phyloP scores from a whole-genome alignment of 2,113 vertebrate species.

The Lagopus muta region DNA sequence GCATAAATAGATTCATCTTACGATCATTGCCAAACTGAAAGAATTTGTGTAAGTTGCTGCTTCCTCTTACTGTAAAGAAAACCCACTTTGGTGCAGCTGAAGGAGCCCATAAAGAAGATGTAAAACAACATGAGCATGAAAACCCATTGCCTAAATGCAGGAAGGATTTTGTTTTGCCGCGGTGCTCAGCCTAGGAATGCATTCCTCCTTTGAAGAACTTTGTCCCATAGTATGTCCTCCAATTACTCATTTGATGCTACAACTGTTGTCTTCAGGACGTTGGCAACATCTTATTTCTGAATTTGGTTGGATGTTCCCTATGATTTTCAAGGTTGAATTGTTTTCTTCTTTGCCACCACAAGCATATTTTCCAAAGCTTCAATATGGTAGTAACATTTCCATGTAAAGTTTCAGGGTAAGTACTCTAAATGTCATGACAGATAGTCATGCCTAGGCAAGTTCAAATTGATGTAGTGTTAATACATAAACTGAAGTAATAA shows the following conservation, averaged over 20 bases:
- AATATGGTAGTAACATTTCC: not conserved
- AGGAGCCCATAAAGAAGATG: not conserved
- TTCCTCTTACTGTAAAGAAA: not conserved
- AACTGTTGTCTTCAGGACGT: not conserved
- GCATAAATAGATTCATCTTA: not conserved
- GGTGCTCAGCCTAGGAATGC: not conserved
- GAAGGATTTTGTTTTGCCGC: not conserved
- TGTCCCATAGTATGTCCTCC: not conserved
- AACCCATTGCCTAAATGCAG: fast-evolving
- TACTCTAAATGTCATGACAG: not conserved
- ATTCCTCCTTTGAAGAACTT: fast-evolving
- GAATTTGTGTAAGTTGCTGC: not conserved
- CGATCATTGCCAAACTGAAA: not conserved
- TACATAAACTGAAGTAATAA: not conserved
- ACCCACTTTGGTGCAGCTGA: not conserved
- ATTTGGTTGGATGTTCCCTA: not conserved
- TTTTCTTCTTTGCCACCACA: not conserved
- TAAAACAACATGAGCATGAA: not conserved
- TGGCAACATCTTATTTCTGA: no score
- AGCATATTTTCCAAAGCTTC: not conserved
- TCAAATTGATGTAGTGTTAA: not conserved
- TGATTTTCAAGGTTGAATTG: not conserved
- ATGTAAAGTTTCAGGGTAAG: not conserved
- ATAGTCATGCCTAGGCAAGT: not conserved
- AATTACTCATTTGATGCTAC: not conserved